Percentiles rank a stretch among this genome's conserved stretches.
These are phyloP conservation scores for Hemicentrotus pulcherrimus DNA, from an alignment of 35 echinoderm and acorn worm species.

Conservation along the genomic window DNA sequence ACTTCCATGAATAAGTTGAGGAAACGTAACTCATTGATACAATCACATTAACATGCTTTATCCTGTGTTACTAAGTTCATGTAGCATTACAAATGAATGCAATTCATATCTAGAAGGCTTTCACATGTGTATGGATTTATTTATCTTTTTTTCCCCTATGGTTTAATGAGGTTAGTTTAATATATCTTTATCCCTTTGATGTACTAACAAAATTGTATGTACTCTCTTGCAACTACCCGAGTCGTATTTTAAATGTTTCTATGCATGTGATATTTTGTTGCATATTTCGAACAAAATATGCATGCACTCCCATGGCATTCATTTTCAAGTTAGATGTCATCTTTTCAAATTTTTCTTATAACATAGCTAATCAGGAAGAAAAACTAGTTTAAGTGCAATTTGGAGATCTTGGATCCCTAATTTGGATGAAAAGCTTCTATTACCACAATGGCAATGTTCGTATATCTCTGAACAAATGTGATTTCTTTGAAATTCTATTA, in stretches of 20 bases:
- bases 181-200: background rate
- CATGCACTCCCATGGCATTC: background rate
- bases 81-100: background rate
- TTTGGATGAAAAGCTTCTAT: background rate
- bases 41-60: background rate
- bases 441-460: background rate
- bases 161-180: background rate
- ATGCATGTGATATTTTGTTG: background rate
- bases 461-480: background rate
- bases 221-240: background rate
- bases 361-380: no score
- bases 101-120: background rate
- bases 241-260: background rate
- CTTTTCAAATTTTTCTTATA: background rate
- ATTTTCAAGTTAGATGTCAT: background rate
- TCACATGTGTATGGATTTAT: background rate
- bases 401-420: background rate
- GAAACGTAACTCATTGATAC: background rate
- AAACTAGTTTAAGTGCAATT: no score
- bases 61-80: background rate
- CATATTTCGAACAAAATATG: slow-evolving; percentile 7
- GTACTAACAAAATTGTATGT: background rate
- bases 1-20: background rate
- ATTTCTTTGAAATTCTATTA: background rate
- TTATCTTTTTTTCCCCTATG: background rate